These are phyloP conservation scores for Fragum whitleyi DNA, from an alignment of 2,888 invertebrate genomes.

Conservation along the genomic window DNA sequence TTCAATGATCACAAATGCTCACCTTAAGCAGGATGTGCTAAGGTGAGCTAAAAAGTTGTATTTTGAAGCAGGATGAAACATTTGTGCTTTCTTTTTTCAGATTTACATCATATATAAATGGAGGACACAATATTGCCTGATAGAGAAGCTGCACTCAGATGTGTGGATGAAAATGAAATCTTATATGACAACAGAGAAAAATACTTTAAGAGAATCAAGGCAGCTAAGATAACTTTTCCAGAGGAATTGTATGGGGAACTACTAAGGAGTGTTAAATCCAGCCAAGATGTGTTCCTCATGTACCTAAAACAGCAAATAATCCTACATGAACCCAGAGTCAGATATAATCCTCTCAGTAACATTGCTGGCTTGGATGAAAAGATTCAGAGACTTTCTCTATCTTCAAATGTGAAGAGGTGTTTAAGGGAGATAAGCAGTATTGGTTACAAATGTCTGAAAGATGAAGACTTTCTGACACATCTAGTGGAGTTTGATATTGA, in stretches of 20 bases:
- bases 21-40: too few relatives aligned
- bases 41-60: too few relatives aligned
- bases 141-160: slow-evolving; percentile 47
- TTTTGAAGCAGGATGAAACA: too few relatives aligned
- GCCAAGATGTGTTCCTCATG: slow-evolving; percentile 48
- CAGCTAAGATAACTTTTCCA: slow-evolving; percentile 24
- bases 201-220: slow-evolving; percentile 43
- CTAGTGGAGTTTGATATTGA: slow-evolving; percentile 63
- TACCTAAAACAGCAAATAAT: slow-evolving; percentile 55
- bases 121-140: slow-evolving; percentile 29
- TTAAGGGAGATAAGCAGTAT: slow-evolving; percentile 45
- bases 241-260: slow-evolving; percentile 49
- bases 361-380: slow-evolving; percentile 50
- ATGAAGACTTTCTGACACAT: slow-evolving; percentile 46
- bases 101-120: background rate
- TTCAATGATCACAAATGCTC: too few relatives aligned
- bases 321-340: slow-evolving; percentile 50
- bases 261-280: slow-evolving; percentile 44
- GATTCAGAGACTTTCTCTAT: slow-evolving; percentile 44
- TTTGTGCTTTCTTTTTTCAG: slow-evolving; percentile 1
- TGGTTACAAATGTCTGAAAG: slow-evolving; percentile 50
- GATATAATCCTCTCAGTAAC: slow-evolving; percentile 54
- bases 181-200: slow-evolving; percentile 55
- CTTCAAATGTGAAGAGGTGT: slow-evolving; percentile 44
- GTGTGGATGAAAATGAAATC: slow-evolving; percentile 59